Conservation (phyloP, 2,797 vertebrate species). For the Yasuhikotakia modesta region DNA sequence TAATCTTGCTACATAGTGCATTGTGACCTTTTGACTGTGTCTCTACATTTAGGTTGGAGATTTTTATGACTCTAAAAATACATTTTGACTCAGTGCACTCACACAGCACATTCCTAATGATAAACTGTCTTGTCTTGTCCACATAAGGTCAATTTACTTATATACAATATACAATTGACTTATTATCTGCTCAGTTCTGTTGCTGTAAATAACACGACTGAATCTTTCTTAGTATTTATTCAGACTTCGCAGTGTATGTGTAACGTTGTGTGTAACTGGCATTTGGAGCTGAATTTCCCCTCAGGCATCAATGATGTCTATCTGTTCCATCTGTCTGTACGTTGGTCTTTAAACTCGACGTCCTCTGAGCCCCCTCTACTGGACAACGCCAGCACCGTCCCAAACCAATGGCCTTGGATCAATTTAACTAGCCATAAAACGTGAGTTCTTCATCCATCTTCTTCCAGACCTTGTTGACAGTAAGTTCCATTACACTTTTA, state of each 20-base stretch:
- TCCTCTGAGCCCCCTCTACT: conserved; percentile 17
- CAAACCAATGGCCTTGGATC: neutral
- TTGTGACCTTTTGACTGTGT: too few species aligned
- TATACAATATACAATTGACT: too few species aligned
- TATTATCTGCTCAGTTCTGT: neutral
- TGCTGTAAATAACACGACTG: neutral
- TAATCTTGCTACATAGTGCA: too few species aligned
- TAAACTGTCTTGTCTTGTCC: too few species aligned
- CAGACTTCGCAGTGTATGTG: neutral
- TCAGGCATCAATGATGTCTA: conserved; percentile 32
- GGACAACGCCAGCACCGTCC: neutral
- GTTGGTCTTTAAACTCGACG: neutral
- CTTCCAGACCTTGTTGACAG: conserved; percentile 19
- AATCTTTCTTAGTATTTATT: neutral
- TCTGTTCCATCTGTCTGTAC: conserved; percentile 11
- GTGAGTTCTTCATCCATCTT: conserved; percentile 39
- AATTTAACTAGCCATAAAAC: conserved; percentile 27
- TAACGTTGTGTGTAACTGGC: conserved; percentile 1
- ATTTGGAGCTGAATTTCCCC: neutral
- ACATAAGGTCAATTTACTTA: too few species aligned
- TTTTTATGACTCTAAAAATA: too few species aligned
- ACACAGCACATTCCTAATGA: too few species aligned
- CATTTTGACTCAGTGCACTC: too few species aligned
- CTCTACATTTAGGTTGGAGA: too few species aligned
- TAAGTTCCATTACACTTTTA: conserved; percentile 21